These are phyloP conservation scores for Cotesia congregata DNA, from an alignment of 2,888 invertebrate species.

Conservation along the genomic window DNA sequence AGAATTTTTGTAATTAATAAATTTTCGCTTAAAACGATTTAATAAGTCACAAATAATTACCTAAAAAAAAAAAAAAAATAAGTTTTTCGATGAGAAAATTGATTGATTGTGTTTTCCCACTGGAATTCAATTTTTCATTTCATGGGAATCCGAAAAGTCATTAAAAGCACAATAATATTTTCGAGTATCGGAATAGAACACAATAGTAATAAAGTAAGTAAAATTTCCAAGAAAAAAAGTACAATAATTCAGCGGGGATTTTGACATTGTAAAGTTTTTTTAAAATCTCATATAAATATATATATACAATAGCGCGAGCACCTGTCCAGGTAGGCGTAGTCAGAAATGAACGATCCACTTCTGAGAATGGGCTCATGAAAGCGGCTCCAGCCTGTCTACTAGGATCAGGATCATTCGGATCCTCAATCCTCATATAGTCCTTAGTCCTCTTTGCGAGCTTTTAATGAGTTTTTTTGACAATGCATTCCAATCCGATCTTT, in stretches of 20 bases:
- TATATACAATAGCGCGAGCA: constrained; percentile 51
- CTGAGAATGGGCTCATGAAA: constrained; percentile 59
- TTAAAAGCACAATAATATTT: no score
- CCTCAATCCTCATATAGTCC: constrained; percentile 39
- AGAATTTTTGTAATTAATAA: no score
- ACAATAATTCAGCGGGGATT: constrained; percentile 65
- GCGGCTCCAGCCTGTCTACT: constrained; percentile 68
- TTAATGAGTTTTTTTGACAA: constrained; percentile 62
- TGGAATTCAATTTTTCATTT: background rate
- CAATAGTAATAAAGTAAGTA: no score
- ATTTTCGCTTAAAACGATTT: no score
- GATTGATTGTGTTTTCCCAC: background rate
- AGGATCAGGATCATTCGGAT: constrained; percentile 64
- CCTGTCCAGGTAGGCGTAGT: constrained; percentile 68
- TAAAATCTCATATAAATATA: constrained; percentile 22
- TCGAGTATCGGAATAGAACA: no score
- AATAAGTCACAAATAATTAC: no score
- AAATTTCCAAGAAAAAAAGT: constrained; percentile 16
- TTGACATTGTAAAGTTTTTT: constrained; percentile 54
- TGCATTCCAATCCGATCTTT: constrained; percentile 26
- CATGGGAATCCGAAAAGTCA: no score
- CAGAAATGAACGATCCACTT: constrained; percentile 55
- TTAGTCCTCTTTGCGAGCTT: constrained; percentile 57
- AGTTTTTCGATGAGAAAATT: background rate
- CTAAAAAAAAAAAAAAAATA: no score